Base-by-base conservation (phyloP, 1,140 invertebrate genomes). In the Drosophila leontia region DNA sequence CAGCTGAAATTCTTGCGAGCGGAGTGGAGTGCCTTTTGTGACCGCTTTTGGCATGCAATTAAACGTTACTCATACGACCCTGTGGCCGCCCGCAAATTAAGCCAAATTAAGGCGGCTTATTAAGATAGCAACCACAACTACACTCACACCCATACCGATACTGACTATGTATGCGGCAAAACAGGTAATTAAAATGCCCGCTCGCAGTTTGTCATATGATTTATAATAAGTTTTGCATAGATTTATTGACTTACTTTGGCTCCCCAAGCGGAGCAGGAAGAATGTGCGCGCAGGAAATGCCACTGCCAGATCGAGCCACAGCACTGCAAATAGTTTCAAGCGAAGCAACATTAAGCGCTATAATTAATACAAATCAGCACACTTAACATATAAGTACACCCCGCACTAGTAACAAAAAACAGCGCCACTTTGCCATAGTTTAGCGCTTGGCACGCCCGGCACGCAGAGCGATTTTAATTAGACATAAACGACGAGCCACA, bases 51-150 rank as follows among this genome's bases (percentile, higher is more conserved):
- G 70, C 63, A 56, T 61, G 75, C 85, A 90, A 90, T 90, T 90
- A 90, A 90, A 82, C 67, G 82, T 90, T 90, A 90, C 85, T 90
- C 85, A 90, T 90, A 85, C 85, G 85, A 90, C 85, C 85, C 85
- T 90, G 86, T 85, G 81, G 71, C 78, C 75, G 80, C 78, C 78
- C 71, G 85, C 85, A 88, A 88, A 84, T 88, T 88, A 88, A 84
- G 78, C 70, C 70, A 78, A 88, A 88, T 88, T 80, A 77, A 80
- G 83, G 67, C 65, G 71, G 76, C 84, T 87, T 83, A 87, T 87
- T 87, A 87, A 65, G 76, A 62, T 55, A 68, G 41, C 17, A 63
- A 23, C 35, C 62, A 7, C 32, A 78, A 9, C 48, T 45, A 29
- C 56, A 44, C 17, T 37, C 34, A 64, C 26, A 65, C 17, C 50